Conservation (phyloP, 1,140 invertebrate genomes). For the Acyrthosiphon pisum region DNA sequence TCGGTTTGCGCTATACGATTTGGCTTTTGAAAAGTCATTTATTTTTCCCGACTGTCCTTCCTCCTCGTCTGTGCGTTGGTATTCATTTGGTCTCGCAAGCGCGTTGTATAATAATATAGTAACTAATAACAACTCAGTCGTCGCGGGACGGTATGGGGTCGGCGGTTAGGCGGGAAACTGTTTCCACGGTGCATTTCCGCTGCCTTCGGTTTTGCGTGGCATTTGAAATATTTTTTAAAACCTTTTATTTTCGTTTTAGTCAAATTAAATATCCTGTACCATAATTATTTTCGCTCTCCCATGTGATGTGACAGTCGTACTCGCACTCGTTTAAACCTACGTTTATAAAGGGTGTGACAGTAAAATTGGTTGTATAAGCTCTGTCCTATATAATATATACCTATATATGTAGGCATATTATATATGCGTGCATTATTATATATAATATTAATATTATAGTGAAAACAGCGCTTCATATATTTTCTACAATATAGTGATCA, state of each 20-base stretch:
- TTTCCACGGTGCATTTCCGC: slow-evolving; percentile 26
- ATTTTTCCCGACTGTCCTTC: slow-evolving; percentile 26
- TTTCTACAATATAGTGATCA: background rate
- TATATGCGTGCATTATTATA: no score
- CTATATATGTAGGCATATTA: no score
- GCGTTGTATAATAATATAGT: background rate
- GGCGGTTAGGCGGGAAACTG: background rate
- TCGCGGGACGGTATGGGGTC: background rate
- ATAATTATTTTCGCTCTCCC: background rate
- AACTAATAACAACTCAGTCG: slow-evolving; percentile 27
- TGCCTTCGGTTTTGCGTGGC: background rate
- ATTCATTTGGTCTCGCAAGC: background rate
- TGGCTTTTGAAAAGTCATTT: slow-evolving; percentile 47
- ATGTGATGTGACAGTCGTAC: background rate
- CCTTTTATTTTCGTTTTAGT: background rate
- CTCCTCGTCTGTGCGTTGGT: background rate
- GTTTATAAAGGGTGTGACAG: background rate
- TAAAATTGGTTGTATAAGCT: background rate
- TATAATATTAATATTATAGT: no score
- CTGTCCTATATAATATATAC: no score
- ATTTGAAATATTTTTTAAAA: slow-evolving; percentile 15
- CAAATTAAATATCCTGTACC: background rate
- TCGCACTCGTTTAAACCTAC: background rate
- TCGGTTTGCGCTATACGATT: slow-evolving; percentile 32
- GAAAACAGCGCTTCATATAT: no score